Conservation (phyloP, 2,113 vertebrate species). For the Psilopsiagon aurifrons region DNA sequence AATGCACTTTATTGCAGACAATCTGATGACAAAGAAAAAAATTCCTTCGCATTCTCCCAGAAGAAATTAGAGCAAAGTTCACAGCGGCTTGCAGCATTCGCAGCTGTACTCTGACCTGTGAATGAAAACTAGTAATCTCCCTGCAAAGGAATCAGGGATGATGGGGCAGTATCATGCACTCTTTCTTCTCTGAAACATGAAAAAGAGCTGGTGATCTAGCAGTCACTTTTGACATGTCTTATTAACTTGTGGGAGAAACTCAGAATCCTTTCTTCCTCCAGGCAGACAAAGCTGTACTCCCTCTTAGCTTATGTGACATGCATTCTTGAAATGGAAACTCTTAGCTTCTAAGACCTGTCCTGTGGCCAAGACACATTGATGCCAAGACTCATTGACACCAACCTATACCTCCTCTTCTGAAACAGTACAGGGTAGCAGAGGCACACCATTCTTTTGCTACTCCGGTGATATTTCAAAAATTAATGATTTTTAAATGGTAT, state of each 20-base stretch:
- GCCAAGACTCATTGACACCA: background rate
- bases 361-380: background rate
- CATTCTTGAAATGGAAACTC: background rate
- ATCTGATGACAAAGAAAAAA: background rate
- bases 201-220: background rate
- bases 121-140: background rate
- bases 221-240: background rate
- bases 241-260: background rate
- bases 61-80: background rate
- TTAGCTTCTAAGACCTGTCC: background rate
- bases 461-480: background rate
- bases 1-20: background rate
- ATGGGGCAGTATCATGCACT: background rate
- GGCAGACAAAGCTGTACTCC: background rate
- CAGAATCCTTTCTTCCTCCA: background rate
- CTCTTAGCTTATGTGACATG: background rate
- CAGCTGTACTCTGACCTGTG: background rate
- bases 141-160: background rate
- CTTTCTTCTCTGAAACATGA: background rate
- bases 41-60: background rate
- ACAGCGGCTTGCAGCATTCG: accelerated
- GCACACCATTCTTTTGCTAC: background rate
- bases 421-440: background rate
- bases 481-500: background rate
- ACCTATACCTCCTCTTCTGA: background rate